Evolutionary conservation across 2,888 invertebrate species (phyloP).

Genomic region (Clusia tigrina): DNA sequence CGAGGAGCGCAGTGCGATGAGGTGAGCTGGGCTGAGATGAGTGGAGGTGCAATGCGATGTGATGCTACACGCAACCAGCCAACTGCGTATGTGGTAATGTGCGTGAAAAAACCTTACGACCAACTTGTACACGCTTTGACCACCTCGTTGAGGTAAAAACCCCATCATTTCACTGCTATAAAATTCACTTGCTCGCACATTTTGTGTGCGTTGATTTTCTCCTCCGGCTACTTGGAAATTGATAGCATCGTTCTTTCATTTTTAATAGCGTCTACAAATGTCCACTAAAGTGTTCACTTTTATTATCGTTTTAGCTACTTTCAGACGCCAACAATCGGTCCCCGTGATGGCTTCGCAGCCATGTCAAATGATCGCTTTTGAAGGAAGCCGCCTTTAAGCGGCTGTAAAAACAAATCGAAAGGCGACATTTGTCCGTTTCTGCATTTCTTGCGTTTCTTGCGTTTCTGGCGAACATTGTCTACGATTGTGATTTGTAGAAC

Average conservation of each 20-base stretch:
- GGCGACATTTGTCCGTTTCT: not conserved
- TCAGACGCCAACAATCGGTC: not conserved
- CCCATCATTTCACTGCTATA: no score
- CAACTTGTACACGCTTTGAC: no score
- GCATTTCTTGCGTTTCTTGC: no score
- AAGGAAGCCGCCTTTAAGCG: constrained; percentile 8
- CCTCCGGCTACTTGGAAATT: not conserved
- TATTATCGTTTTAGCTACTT: not conserved
- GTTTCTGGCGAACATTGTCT: not conserved
- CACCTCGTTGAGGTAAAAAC: no score
- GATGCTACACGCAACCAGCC: no score
- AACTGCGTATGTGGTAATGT: no score
- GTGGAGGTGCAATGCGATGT: not conserved
- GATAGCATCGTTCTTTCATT: not conserved
- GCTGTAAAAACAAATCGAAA: not conserved
- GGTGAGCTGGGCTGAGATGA: not conserved
- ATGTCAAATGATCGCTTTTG: not conserved
- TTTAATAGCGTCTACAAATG: constrained; percentile 1
- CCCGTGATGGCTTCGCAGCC: not conserved
- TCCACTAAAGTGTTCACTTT: constrained; percentile 6
- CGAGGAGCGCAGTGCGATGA: no score
- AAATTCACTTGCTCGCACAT: no score
- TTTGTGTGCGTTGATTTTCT: no score
- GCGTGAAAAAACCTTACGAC: no score
- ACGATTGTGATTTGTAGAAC: not conserved